These are phyloP conservation scores for Endotricha flammealis DNA, from an alignment of 2,888 invertebrate species.

Conservation along the genomic window DNA sequence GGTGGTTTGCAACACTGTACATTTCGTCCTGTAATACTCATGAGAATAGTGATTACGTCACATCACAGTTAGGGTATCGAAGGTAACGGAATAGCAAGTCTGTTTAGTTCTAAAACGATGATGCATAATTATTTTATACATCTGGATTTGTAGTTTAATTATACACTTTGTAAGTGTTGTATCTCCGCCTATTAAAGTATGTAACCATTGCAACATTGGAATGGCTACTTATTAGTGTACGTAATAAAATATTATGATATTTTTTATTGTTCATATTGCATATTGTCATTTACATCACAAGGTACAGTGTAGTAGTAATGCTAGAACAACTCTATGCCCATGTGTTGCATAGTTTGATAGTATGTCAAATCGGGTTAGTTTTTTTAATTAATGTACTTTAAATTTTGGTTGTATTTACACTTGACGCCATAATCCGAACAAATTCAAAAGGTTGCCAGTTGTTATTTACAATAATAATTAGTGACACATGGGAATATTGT, in stretches of 20 bases:
- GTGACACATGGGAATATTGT: too few relatives aligned
- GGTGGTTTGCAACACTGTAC: slow-evolving; percentile 16
- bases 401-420: too few relatives aligned
- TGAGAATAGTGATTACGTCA: slow-evolving; percentile 50
- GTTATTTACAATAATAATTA: too few relatives aligned
- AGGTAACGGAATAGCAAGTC: slow-evolving; percentile 49
- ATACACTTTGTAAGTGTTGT: slow-evolving; percentile 74
- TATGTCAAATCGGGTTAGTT: too few relatives aligned
- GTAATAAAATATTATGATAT: slow-evolving; percentile 64
- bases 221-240: slow-evolving; percentile 73
- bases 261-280: slow-evolving; percentile 57
- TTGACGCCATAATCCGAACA: too few relatives aligned
- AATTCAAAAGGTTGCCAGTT: too few relatives aligned
- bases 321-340: too few relatives aligned
- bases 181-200: slow-evolving; percentile 76
- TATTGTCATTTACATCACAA: slow-evolving; percentile 37
- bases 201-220: slow-evolving; percentile 69
- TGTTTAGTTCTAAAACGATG: slow-evolving; percentile 65
- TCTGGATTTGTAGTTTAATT: slow-evolving; percentile 74
- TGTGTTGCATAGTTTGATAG: too few relatives aligned
- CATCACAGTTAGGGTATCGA: slow-evolving; percentile 60
- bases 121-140: slow-evolving; percentile 74
- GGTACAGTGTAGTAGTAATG: slow-evolving; percentile 32
- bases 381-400: too few relatives aligned
- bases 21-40: slow-evolving; percentile 57